Base-by-base conservation (phyloP, 1,140 invertebrate genomes). In the Globodera rostochiensis region DNA sequence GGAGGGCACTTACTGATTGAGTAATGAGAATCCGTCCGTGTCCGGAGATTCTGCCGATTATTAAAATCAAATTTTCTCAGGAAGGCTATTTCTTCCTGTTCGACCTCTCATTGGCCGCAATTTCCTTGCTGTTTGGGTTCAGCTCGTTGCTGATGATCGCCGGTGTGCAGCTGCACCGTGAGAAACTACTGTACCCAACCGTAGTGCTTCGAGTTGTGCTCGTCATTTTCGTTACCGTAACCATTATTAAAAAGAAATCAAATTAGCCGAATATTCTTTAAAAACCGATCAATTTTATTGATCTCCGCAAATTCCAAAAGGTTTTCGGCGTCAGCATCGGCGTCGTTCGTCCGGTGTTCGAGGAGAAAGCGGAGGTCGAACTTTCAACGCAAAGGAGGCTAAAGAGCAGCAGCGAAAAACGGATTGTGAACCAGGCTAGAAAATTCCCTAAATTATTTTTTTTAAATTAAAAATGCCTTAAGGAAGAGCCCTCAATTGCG, bases 401-500 rank as follows among this genome's bases (percentile, higher is more conserved):
- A 45, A 57, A 25, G 9, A 74, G 15, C 81, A 66, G 47, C 36
- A n/a, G n/a, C 64, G 46, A 47, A 6, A 47, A 60, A 80, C 50
- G 69, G 66, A 21, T 66, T 64, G 49, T 25, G 11, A 74, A 77
- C 9, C 25, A 74, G 45, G 57, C 67, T 47, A 74, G 11, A 45
- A 70, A 15, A 46, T 15, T 36, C 36, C 36, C 2, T 36, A 0
- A 36, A 36, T 36, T 36, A 73, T 82, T 75, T 19, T 46, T 66
- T 7, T 25, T 46, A 57, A 46, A 47, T 47, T 50, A 69, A 13
- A 60, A 64, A 36, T 73, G 80, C 57, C 2, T 36, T 36, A 25
- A 84, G 83, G 84, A 71, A 73, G 85, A 82, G 66, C 77, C 84
- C 11, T 83, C 84, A 25, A 86, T 73, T 25, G 77, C 78, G 46